Evolutionary conservation across 1,140 invertebrate genomes (phyloP).

Genomic region (Brachystomella parvula): DNA sequence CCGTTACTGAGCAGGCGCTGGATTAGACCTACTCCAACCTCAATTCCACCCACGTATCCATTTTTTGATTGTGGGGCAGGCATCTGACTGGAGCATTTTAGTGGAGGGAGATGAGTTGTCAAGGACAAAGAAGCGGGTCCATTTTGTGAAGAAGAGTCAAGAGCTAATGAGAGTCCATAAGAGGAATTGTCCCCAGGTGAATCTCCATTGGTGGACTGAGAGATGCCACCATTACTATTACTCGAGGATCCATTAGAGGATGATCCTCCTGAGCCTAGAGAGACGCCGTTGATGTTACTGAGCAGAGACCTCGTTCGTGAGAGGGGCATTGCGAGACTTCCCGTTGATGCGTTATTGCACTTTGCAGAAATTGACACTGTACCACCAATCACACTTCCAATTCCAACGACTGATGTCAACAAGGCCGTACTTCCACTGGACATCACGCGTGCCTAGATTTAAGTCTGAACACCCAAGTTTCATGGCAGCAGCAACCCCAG

Average conservation of each 20-base stretch:
- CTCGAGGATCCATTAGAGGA: constrained; percentile 40
- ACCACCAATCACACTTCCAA: constrained; percentile 13
- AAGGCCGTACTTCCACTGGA: constrained; percentile 36
- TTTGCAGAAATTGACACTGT: constrained; percentile 18
- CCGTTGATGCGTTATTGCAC: constrained; percentile 26
- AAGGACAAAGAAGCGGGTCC: background rate
- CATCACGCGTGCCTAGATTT: constrained; percentile 19
- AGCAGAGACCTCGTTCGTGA: constrained; percentile 46
- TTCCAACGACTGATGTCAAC: constrained; percentile 23
- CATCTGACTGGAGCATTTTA: constrained; percentile 22
- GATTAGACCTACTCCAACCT: constrained; percentile 33
- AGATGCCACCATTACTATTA: constrained; percentile 39
- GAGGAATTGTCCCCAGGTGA: constrained; percentile 16
- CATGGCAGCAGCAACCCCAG: background rate
- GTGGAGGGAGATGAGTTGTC: constrained; percentile 30
- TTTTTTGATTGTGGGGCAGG: background rate
- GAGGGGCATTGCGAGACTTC: constrained; percentile 43
- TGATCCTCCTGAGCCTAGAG: constrained; percentile 19
- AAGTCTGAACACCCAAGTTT: constrained; percentile 1
- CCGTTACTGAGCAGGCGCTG: constrained; percentile 32
- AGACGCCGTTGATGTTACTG: constrained; percentile 42
- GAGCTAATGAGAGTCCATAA: constrained; percentile 6
- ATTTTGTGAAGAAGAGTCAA: constrained; percentile 19
- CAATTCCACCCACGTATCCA: constrained; percentile 18
- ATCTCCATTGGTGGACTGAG: constrained; percentile 44